Base-by-base conservation (phyloP, 2,797 vertebrate genomes). In the Paratrypauchen microcephalus region DNA sequence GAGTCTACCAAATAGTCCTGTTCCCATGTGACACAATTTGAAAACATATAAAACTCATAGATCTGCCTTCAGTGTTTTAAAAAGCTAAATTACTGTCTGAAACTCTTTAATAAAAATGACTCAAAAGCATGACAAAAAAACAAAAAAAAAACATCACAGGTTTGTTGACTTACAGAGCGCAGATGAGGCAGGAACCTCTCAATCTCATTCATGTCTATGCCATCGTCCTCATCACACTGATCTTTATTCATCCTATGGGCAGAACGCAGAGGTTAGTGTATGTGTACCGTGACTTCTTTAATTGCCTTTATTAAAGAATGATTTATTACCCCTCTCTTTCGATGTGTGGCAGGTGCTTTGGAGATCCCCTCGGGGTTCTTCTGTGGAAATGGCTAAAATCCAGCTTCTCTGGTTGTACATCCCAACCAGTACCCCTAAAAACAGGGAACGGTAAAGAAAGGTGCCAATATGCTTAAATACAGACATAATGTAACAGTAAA, bases 401-500 rank as follows among this genome's bases (percentile, higher is more conserved):
- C 86, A 98, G 91, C 90, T 99, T 99, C 87, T 98, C 97, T 3
- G 97, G 96, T 86, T 98, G 96, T 77, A 98, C 92, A 71, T 98
- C 96, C 97, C 97, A 99, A 36, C 96, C 97, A 4, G 95, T 96
- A 73, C 96, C 96, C 74, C 97, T 95, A 75, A 36, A 41, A 69
- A 12, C 5, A 18, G 55, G 61, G 8, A 24, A 28, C 6, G 11
- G 21, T 30, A 9, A 28, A 48, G 4, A 9, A 26, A 28, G 28
- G 6, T 11, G 3, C 2, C 16, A 58, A 58, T 32, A 36, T 5
- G 7, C 21, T 39, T 13, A 61, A 39, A 60, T 3, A 61, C 19
- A 39, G 4, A 26, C 55, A 19, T 5, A 58, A 21, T 58, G 11
- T 26, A 24, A 52, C n/a, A n/a, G 48, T 2, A 18, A 52, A 52